A percentile compares a stretch with the other conserved stretches of the same genome.
Evolutionary conservation across 2,797 vertebrate genomes (phyloP).

Genomic region (Smutsia temminckii): DNA sequence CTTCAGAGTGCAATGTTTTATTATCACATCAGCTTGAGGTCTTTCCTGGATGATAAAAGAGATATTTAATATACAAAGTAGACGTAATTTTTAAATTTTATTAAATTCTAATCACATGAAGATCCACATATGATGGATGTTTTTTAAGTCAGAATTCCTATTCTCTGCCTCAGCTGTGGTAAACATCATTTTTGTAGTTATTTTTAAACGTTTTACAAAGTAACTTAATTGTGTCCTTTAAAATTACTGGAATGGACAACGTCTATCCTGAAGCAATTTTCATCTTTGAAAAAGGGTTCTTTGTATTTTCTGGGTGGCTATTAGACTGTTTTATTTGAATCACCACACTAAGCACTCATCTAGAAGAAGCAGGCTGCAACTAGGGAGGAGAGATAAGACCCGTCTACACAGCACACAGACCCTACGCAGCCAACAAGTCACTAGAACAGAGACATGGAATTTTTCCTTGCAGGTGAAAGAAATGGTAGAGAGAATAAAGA

Average conservation of each 20-base stretch:
- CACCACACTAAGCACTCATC: not conserved
- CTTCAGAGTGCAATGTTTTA: not conserved
- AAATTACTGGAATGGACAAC: constrained; percentile 4
- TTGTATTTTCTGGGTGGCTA: constrained; percentile 6
- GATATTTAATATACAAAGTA: not conserved
- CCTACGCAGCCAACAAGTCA: not conserved
- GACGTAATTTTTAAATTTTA: not conserved
- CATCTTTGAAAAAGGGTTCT: not conserved
- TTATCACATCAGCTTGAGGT: not conserved
- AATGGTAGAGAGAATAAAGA: not conserved
- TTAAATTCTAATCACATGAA: not conserved
- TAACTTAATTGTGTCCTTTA: constrained; percentile 31
- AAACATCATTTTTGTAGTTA: constrained; percentile 16
- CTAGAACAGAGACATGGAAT: not conserved
- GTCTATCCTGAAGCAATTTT: constrained; percentile 45
- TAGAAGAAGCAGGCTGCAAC: not conserved
- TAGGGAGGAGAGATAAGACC: not conserved
- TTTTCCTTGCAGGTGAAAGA: not conserved
- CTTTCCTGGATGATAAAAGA: not conserved
- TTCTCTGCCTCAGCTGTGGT: not conserved
- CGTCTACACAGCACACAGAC: not conserved
- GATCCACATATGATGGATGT: not conserved
- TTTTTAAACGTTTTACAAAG: constrained; percentile 48
- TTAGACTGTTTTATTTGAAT: not conserved
- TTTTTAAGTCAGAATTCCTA: not conserved